Percentiles rank a stretch among this genome's conserved stretches.
These are phyloP conservation scores for Gonocerus acuteangulatus DNA, from an alignment of 2,888 invertebrate genomes.

Conservation along the genomic window DNA sequence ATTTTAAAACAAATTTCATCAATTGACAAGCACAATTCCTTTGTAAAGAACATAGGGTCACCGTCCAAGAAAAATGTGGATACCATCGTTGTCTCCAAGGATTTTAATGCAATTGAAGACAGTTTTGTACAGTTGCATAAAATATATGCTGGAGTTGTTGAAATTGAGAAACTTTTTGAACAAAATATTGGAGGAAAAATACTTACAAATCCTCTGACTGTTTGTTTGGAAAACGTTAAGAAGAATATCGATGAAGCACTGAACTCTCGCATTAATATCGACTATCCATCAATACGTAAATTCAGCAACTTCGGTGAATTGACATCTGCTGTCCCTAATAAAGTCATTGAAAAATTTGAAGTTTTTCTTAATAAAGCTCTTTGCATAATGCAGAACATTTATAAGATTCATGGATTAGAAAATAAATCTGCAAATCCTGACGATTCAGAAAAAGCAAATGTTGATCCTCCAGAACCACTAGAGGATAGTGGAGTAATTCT, in stretches of 20 bases:
- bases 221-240: constrained; percentile 42
- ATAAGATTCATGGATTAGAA: constrained; percentile 46
- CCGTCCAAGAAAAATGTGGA: constrained; percentile 5
- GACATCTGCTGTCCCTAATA: neutral
- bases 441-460: constrained; percentile 37
- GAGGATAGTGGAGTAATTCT: constrained; percentile 44
- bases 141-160: constrained; percentile 41
- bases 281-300: neutral
- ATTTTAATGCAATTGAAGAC: constrained; percentile 4
- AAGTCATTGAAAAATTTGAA: constrained; percentile 42
- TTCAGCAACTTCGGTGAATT: neutral
- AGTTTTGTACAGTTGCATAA: constrained; percentile 40
- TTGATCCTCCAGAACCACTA: constrained; percentile 40
- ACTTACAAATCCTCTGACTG: constrained; percentile 43
- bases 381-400: constrained; percentile 53
- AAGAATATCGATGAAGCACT: constrained; percentile 40
- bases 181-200: constrained; percentile 24
- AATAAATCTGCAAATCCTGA: constrained; percentile 36
- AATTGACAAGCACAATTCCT: constrained; percentile 29
- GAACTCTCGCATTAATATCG: neutral
- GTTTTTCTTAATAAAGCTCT: constrained; percentile 49
- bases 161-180: constrained; percentile 43
- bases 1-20: constrained; percentile 37
- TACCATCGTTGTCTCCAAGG: neutral
- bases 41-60: neutral